Evolutionary conservation across 2,888 invertebrate genomes (phyloP).

Genomic region (Brenthis hecate): DNA sequence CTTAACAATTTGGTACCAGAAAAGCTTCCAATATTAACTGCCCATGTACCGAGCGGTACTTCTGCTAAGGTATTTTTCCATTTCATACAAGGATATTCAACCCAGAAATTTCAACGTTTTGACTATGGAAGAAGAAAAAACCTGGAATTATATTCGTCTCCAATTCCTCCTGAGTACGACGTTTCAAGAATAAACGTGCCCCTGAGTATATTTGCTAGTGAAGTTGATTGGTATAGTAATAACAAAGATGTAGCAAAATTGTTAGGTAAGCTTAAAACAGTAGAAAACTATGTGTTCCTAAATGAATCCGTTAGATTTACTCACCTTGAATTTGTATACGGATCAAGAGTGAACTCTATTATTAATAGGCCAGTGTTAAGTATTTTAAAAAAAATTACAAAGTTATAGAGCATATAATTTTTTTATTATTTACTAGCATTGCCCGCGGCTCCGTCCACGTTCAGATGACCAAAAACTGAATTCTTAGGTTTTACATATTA

Average conservation of each 20-base stretch:
- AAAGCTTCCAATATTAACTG: constrained; percentile 60
- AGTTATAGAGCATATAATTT: background rate
- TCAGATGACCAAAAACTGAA: too few species aligned
- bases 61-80: constrained; percentile 65
- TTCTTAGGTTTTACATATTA: too few species aligned
- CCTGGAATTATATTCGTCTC: constrained; percentile 50
- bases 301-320: constrained; percentile 62
- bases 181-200: constrained; percentile 59
- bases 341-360: constrained; percentile 56
- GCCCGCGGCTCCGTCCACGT: too few species aligned
- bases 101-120: constrained; percentile 63
- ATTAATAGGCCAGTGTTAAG: constrained; percentile 58
- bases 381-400: constrained; percentile 46
- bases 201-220: constrained; percentile 60
- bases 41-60: constrained; percentile 67
- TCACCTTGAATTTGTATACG: constrained; percentile 71
- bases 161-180: constrained; percentile 58
- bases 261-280: constrained; percentile 52
- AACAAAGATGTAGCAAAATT: constrained; percentile 54
- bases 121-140: constrained; percentile 58
- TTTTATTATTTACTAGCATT: too few species aligned
- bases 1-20: constrained; percentile 55
- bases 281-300: constrained; percentile 52
- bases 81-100: constrained; percentile 62
- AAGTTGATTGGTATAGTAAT: constrained; percentile 66